These are phyloP conservation scores for Eciton burchellii DNA, from an alignment of 1,140 invertebrate genomes.

Conservation along the genomic window DNA sequence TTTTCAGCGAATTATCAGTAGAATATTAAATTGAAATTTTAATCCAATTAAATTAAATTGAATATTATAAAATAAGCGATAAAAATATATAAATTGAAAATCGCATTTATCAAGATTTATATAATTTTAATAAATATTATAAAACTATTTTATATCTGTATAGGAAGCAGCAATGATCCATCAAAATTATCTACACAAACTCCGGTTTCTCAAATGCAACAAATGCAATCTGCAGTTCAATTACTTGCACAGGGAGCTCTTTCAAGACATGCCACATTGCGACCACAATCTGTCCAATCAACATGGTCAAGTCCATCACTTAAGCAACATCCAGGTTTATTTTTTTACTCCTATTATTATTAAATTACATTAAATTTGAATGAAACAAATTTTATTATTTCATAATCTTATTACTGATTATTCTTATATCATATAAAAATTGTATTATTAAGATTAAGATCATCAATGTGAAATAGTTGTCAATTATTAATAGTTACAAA, in stretches of 20 bases:
- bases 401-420: neutral
- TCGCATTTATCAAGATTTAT: neutral
- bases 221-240: constrained; percentile 83
- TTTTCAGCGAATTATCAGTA: too few species aligned
- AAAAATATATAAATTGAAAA: too few species aligned
- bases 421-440: neutral
- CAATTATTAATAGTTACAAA: too few species aligned
- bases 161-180: constrained; percentile 79
- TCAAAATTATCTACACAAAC: constrained; percentile 80
- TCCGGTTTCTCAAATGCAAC: constrained; percentile 80
- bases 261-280: constrained; percentile 77
- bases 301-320: constrained; percentile 79
- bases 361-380: neutral
- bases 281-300: constrained; percentile 74
- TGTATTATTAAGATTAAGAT: constrained; percentile 16
- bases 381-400: neutral
- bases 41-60: too few species aligned
- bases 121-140: neutral
- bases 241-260: constrained; percentile 80
- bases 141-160: constrained; percentile 60
- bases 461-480: neutral
- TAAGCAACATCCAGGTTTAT: constrained; percentile 83
- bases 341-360: neutral
- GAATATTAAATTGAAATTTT: too few species aligned
- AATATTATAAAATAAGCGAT: too few species aligned